phyloP scores from a whole-genome alignment of 2,113 vertebrate genomes.

The Trachemys scripta region DNA sequence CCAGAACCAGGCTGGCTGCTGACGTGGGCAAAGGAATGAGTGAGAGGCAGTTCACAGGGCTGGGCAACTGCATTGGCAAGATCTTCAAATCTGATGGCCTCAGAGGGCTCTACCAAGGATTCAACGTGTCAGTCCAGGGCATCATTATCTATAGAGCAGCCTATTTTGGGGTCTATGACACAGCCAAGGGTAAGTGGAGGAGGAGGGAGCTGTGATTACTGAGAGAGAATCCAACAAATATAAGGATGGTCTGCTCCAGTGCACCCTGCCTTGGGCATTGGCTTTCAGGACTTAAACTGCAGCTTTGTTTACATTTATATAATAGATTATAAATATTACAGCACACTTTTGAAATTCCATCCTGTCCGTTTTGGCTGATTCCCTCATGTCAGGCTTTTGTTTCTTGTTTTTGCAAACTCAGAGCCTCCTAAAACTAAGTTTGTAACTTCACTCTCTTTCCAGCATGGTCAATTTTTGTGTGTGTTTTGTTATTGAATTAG shows the following conservation, averaged over 20 bases:
- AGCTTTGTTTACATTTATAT: not conserved
- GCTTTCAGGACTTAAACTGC: not conserved
- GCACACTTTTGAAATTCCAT: not conserved
- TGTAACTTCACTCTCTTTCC: not conserved
- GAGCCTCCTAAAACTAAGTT: not conserved
- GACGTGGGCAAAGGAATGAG: slow-evolving; percentile 91
- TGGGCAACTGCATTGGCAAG: slow-evolving; percentile 92
- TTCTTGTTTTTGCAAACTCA: too few relatives aligned
- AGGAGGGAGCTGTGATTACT: not conserved
- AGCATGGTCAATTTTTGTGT: too few relatives aligned
- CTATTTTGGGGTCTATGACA: slow-evolving; percentile 98
- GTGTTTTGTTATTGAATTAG: not conserved
- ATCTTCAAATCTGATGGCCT: slow-evolving; percentile 95
- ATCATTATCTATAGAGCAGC: slow-evolving; percentile 99
- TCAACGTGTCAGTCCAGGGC: slow-evolving; percentile 97
- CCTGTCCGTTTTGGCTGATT: not conserved
- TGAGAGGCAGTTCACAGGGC: slow-evolving; percentile 93
- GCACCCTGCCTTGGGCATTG: not conserved
- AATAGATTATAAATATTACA: not conserved
- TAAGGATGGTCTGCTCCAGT: not conserved
- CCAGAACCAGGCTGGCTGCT: slow-evolving; percentile 95
- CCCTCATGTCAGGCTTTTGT: not conserved
- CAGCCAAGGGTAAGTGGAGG: slow-evolving; percentile 93
- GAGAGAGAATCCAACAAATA: not conserved
- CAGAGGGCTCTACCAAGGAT: slow-evolving; percentile 93